Conservation (phyloP, 1,140 invertebrate species). For the Temnothorax nylanderi region DNA sequence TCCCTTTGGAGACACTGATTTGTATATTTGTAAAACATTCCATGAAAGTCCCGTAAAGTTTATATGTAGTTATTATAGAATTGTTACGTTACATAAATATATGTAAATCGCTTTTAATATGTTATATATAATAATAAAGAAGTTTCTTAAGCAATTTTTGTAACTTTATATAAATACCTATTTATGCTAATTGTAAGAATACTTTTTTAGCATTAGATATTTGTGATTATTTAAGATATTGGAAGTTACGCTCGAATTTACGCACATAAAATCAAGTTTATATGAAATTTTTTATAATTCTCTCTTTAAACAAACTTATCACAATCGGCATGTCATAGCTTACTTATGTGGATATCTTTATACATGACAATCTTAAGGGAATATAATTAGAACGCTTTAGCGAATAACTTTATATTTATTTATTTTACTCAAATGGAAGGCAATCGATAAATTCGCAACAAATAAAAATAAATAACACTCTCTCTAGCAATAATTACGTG, state of each 20-base stretch:
- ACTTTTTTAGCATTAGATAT: neutral
- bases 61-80: neutral
- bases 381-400: neutral
- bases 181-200: neutral
- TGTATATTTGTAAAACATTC: neutral
- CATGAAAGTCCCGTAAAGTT: neutral
- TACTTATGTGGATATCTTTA: too few relatives aligned
- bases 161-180: neutral
- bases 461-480: slow-evolving; percentile 87
- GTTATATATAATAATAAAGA: neutral
- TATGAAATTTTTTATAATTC: neutral
- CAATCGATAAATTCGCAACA: slow-evolving; percentile 86
- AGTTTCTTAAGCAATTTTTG: neutral
- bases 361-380: neutral
- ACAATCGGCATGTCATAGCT: too few relatives aligned
- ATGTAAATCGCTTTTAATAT: neutral
- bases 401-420: slow-evolving; percentile 82
- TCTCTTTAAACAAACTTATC: neutral
- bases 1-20: neutral
- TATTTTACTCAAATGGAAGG: slow-evolving; percentile 86
- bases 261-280: neutral
- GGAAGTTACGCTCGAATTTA: neutral
- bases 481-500: slow-evolving; percentile 84
- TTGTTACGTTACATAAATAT: neutral
- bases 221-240: neutral